Evolutionary conservation across 35 echinoderm and acorn worm genomes (phyloP).

Genomic region (Lytechinus pictus): DNA sequence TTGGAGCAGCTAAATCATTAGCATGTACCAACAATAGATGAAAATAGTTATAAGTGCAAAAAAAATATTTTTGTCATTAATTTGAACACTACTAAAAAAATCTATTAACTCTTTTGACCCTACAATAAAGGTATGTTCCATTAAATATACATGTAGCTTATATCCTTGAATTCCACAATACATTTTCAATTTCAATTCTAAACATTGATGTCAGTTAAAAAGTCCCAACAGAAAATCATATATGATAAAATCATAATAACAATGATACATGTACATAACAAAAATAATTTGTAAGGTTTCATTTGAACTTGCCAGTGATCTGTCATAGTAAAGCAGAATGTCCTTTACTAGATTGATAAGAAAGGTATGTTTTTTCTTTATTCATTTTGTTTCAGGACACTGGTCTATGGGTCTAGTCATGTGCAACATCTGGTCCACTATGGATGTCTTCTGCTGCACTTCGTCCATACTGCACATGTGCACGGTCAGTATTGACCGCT

Average conservation of each 20-base stretch:
- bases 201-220: no score
- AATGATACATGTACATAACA: no score
- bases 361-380: background rate
- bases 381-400: conserved; percentile 47
- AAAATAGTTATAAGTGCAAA: no score
- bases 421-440: conserved; percentile 71
- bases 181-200: background rate
- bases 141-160: background rate
- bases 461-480: conserved; percentile 91
- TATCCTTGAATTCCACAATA: background rate
- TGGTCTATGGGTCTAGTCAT: conserved; percentile 67
- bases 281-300: no score
- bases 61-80: background rate
- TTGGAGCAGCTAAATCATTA: no score
- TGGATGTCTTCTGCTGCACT: conserved; percentile 90
- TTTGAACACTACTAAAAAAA: background rate
- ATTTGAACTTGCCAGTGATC: background rate
- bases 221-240: no score
- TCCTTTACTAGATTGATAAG: background rate
- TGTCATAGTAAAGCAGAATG: background rate
- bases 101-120: background rate
- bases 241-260: no score
- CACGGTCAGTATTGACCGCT: conserved; percentile 77
- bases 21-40: no score
- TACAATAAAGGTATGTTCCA: background rate